phyloP scores from a whole-genome alignment of 2,113 vertebrate species.

The Nesogale talazaci region DNA sequence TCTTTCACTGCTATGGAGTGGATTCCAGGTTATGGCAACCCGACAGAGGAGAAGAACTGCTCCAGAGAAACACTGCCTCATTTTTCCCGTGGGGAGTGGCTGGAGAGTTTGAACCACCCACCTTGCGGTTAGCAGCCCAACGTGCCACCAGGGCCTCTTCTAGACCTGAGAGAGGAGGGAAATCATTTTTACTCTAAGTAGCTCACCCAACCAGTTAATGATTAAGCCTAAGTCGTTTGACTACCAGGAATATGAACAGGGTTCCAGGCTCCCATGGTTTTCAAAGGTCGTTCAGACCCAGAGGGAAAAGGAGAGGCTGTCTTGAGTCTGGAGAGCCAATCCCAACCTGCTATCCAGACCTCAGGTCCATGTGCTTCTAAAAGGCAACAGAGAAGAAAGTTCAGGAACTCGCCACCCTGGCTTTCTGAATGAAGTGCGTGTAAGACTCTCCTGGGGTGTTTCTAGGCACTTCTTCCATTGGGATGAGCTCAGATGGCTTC shows the following conservation, averaged over 20 bases:
- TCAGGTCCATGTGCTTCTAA: not conserved
- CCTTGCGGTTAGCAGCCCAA: too few relatives aligned
- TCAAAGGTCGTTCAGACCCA: not conserved
- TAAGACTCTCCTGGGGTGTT: not conserved
- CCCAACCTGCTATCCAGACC: not conserved
- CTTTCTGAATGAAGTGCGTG: not conserved
- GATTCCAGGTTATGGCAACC: too few relatives aligned
- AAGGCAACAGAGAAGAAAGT: not conserved
- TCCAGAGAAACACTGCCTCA: too few relatives aligned
- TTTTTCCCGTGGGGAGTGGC: too few relatives aligned
- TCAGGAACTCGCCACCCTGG: not conserved
- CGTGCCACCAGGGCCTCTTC: too few relatives aligned
- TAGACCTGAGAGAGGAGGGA: not conserved
- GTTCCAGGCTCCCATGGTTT: not conserved
- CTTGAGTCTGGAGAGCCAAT: not conserved
- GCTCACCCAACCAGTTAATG: conserved; percentile 55
- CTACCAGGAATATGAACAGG: conserved; percentile 57
- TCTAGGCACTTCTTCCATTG: not conserved
- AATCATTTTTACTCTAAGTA: not conserved
- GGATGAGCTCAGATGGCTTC: not conserved
- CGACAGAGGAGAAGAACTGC: too few relatives aligned
- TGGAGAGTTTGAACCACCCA: too few relatives aligned
- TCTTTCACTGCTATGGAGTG: too few relatives aligned
- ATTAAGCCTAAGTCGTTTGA: conserved; percentile 41
- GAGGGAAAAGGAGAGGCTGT: not conserved